Evolutionary conservation across 2,797 vertebrate genomes (phyloP).

Genomic region (Graptemys geographica): DNA sequence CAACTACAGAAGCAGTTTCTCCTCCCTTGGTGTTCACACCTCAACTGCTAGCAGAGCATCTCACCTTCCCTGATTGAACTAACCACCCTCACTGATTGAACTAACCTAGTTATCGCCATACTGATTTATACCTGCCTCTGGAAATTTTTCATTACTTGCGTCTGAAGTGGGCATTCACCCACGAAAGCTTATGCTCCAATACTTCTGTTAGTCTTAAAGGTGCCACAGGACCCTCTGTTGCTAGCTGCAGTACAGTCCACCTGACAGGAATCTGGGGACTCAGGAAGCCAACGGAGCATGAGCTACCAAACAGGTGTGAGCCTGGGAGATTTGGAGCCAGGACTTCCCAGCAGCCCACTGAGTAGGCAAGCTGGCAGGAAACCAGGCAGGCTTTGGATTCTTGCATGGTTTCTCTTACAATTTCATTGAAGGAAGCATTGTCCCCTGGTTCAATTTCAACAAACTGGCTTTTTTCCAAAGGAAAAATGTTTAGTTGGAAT

Average conservation of each 20-base stretch:
- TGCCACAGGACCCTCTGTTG: too few relatives aligned
- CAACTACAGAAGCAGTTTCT: too few relatives aligned
- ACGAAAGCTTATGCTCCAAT: too few relatives aligned
- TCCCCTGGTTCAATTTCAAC: not conserved
- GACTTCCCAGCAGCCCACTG: not conserved
- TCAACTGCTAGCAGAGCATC: too few relatives aligned
- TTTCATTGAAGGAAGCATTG: fast-evolving
- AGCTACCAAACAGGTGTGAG: not conserved
- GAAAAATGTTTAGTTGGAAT: fast-evolving
- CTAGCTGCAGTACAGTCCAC: not conserved
- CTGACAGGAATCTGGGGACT: not conserved
- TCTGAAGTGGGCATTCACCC: too few relatives aligned
- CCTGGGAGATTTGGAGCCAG: not conserved
- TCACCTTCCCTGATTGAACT: too few relatives aligned
- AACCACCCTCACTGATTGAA: too few relatives aligned
- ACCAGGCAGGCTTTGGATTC: fast-evolving
- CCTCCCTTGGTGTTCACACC: too few relatives aligned
- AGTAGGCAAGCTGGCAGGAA: not conserved
- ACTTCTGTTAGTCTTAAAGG: too few relatives aligned
- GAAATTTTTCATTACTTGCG: too few relatives aligned
- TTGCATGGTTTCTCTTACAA: not conserved
- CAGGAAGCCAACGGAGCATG: not conserved
- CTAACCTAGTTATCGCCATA: too few relatives aligned
- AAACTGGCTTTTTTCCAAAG: fast-evolving
- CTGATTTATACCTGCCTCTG: too few relatives aligned